phyloP scores from a whole-genome alignment of 2,888 invertebrate genomes.

The Platynereis dumerilii region DNA sequence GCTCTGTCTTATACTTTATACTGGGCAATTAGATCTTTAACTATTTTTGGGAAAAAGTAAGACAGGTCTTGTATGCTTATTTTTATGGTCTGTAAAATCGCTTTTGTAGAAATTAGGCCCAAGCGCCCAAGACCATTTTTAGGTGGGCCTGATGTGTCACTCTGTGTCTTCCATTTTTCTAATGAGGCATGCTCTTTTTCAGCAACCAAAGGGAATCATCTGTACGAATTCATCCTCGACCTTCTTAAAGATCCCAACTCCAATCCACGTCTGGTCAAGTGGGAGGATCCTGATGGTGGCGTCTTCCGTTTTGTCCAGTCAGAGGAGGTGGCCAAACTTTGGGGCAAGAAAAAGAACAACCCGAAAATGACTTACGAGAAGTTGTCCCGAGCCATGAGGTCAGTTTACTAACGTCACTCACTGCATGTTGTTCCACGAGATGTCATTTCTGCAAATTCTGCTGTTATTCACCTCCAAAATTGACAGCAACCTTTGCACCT shows the following conservation, averaged over 20 bases:
- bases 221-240: slow-evolving; percentile 88
- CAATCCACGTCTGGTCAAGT: slow-evolving; percentile 83
- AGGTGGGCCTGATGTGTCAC: too few species aligned
- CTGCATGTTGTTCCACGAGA: not conserved
- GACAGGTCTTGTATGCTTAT: too few species aligned
- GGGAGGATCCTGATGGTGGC: slow-evolving; percentile 85
- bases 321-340: slow-evolving; percentile 83
- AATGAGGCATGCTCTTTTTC: too few species aligned
- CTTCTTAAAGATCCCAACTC: slow-evolving; percentile 77
- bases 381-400: slow-evolving; percentile 82
- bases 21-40: too few species aligned
- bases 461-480: too few species aligned
- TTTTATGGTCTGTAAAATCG: too few species aligned
- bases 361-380: slow-evolving; percentile 92
- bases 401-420: slow-evolving; percentile 36
- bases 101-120: too few species aligned
- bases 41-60: too few species aligned
- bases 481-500: too few species aligned
- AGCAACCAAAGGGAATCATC: slow-evolving; percentile 59
- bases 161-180: too few species aligned
- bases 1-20: too few species aligned
- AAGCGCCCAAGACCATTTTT: too few species aligned
- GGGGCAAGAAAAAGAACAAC: slow-evolving; percentile 87
- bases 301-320: slow-evolving; percentile 88
- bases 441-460: not conserved